Evolutionary conservation across 2,797 vertebrate genomes (phyloP).

Genomic region (Crypturellus tataupa): DNA sequence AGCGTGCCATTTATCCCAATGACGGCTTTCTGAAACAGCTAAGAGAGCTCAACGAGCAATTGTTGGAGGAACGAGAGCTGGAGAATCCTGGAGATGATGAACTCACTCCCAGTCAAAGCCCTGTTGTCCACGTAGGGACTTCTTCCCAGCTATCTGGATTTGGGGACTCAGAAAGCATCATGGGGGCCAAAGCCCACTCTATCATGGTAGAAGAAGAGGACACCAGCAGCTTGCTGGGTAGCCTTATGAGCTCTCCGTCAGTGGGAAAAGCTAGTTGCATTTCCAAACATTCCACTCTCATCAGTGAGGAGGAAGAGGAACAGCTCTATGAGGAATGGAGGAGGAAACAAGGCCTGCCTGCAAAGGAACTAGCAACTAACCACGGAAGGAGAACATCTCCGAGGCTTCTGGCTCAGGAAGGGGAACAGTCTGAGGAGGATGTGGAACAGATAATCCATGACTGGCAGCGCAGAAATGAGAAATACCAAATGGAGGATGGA

Average conservation of each 20-base stretch:
- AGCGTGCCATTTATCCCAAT: constrained; percentile 92
- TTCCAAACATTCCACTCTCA: constrained; percentile 78
- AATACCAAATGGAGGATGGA: constrained; percentile 81
- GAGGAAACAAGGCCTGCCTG: constrained; percentile 70
- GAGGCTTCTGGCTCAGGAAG: constrained; percentile 36
- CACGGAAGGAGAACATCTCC: constrained; percentile 1
- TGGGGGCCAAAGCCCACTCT: constrained; percentile 85
- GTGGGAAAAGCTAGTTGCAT: constrained; percentile 59
- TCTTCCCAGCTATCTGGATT: constrained; percentile 78
- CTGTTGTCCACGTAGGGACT: constrained; percentile 79
- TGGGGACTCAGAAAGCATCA: constrained; percentile 73
- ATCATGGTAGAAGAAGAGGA: constrained; percentile 94
- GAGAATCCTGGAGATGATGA: constrained; percentile 77
- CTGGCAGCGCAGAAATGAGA: constrained; percentile 93
- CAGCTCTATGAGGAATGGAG: constrained; percentile 79
- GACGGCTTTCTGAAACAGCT: constrained; percentile 96
- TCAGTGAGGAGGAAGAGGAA: constrained; percentile 83
- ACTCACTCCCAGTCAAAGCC: constrained; percentile 86
- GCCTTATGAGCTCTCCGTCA: constrained; percentile 78
- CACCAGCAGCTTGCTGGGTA: constrained; percentile 85
- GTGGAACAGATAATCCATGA: constrained; percentile 85
- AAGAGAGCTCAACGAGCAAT: constrained; percentile 90
- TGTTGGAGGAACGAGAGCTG: constrained; percentile 90
- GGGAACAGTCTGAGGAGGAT: constrained; percentile 77
- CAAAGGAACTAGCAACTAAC: constrained; percentile 37